phyloP scores from a whole-genome alignment of 92 coral and sea anemone species.

The Parazoanthus darwini region DNA sequence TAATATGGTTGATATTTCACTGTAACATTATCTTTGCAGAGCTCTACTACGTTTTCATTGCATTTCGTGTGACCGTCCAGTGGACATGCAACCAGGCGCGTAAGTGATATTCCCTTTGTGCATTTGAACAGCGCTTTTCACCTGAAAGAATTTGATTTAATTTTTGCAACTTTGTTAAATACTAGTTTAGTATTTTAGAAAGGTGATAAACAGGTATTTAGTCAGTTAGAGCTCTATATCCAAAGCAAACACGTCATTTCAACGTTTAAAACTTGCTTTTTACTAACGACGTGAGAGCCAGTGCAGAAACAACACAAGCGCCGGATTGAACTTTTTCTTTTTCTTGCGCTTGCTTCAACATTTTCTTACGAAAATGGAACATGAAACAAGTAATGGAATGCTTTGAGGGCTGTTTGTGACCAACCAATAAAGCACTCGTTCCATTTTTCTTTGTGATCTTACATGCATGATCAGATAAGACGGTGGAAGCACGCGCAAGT shows the following conservation, averaged over 20 bases:
- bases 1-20: background rate
- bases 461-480: too few relatives aligned
- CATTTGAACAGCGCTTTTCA: background rate
- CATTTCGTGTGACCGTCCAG: slow-evolving; percentile 97
- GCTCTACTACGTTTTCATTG: slow-evolving; percentile 92
- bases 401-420: too few relatives aligned
- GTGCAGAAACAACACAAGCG: too few relatives aligned
- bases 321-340: too few relatives aligned
- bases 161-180: background rate
- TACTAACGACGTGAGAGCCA: too few relatives aligned
- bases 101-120: too few relatives aligned
- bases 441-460: too few relatives aligned
- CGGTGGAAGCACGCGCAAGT: too few relatives aligned
- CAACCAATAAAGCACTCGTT: too few relatives aligned
- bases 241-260: background rate
- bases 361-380: background rate
- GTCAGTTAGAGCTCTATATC: too few relatives aligned
- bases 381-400: background rate
- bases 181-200: background rate
- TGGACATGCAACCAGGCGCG: slow-evolving; percentile 89
- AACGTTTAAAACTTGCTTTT: background rate
- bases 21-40: slow-evolving; percentile 53
- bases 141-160: background rate
- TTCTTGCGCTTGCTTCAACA: too few relatives aligned
- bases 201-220: too few relatives aligned